Base-by-base conservation (phyloP, 1,140 invertebrate species). In the Caenorhabditis brenneri region DNA sequence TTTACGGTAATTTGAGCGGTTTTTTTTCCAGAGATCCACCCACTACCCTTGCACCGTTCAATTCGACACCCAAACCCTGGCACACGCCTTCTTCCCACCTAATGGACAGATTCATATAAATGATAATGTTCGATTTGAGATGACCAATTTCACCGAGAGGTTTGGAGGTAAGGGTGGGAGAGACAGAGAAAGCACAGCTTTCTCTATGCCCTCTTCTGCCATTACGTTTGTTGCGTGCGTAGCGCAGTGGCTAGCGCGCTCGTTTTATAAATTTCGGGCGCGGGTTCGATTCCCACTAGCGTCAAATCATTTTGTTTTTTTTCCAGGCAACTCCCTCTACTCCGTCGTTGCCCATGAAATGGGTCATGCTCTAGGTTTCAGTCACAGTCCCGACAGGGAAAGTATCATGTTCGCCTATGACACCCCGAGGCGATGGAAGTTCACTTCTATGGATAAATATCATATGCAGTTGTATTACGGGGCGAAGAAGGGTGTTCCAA, bases 331-430 rank as follows among this genome's bases (percentile, higher is more conserved):
- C 65, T 74, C 65, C 3, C 22, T 74, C 0, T 74, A 74, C 22
- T 74, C 65, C 0, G 65, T 74, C 0, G 65, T 74, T 24, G 65
- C 65, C 24, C 65, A 74, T 24, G 65, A 74, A 46, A 74, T 74
- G 65, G 65, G 65, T 9, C 65, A 74, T 42, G 65, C 65, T 42
- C 36, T 74, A 9, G 65, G 65, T 36, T 74, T 74, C 36, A 42
- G 65, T 74, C 65, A 74, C 36, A 74, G 65, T 74, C 19, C 65
- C 22, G 65, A 74, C 22, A 42, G 27, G 24, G 36, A 74, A 10
- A 74, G 65, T 74, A n/a, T 74, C 2, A 74, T 74, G 65, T 74
- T 74, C 24, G 65, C 65, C 15, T 74, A 74, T 42, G 65, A 74
- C 42, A 42, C 33, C 10, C 65, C 65, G 10, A n/a, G 65, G n/a